These are phyloP conservation scores for Bombus sibiricus DNA, from an alignment of 1,140 invertebrate genomes.

Conservation along the genomic window DNA sequence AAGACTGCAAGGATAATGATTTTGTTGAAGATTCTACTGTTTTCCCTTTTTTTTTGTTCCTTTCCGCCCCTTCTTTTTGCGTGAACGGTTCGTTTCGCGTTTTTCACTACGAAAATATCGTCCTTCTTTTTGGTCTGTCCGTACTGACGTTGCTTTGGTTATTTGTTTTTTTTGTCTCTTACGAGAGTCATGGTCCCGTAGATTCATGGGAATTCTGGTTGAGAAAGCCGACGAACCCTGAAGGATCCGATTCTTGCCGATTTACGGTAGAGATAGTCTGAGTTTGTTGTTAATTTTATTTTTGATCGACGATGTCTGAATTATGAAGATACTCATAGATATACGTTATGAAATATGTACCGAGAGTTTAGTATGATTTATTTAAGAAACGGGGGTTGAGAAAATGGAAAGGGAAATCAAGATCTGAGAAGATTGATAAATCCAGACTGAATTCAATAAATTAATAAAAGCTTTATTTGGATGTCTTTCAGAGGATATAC, in stretches of 20 bases:
- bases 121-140: not conserved
- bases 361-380: not conserved
- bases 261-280: not conserved
- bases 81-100: not conserved
- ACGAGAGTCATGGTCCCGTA: not conserved
- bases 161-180: not conserved
- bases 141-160: not conserved
- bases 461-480: not conserved
- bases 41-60: not conserved
- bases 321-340: not conserved
- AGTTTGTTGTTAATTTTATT: not conserved
- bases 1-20: not conserved
- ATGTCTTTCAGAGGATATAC: conserved; percentile 61
- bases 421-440: not conserved
- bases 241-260: not conserved
- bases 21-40: not conserved
- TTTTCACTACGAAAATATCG: not conserved
- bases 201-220: not conserved
- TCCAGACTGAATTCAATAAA: not conserved
- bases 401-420: not conserved
- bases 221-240: not conserved
- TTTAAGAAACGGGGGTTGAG: not conserved
- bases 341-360: too few species aligned
- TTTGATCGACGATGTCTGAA: not conserved
- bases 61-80: not conserved